phyloP scores from a whole-genome alignment of 1,140 invertebrate genomes.

The Drosophila ananassae region DNA sequence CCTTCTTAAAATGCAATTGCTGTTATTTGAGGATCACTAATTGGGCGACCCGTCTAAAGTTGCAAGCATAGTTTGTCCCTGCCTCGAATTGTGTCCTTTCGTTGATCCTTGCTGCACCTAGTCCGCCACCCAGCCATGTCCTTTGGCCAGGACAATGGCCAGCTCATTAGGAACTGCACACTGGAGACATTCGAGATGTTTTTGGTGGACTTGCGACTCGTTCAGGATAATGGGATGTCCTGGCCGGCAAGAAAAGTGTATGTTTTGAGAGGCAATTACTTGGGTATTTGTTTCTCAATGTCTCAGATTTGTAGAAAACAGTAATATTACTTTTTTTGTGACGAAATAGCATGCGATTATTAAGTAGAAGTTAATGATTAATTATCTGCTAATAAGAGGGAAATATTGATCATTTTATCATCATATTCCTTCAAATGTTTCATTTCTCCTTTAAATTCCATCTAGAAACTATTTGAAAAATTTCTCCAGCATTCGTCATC shows the following conservation, averaged over 20 bases:
- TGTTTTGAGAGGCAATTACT: slow-evolving; percentile 42
- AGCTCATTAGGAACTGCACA: slow-evolving; percentile 38
- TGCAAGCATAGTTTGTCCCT: slow-evolving; percentile 65
- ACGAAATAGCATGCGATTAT: too few species aligned
- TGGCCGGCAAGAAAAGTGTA: not conserved
- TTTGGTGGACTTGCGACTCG: slow-evolving; percentile 14
- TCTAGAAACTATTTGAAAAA: too few species aligned
- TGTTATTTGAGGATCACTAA: slow-evolving; percentile 78
- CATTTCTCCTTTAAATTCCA: too few species aligned
- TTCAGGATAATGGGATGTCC: slow-evolving; percentile 1
- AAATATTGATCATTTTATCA: too few species aligned
- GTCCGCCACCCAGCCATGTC: not conserved
- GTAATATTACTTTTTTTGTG: too few species aligned
- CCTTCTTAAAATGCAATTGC: slow-evolving; percentile 1
- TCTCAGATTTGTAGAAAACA: not conserved
- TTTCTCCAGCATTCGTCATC: too few species aligned
- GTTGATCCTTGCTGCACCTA: not conserved
- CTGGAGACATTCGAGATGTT: slow-evolving; percentile 46
- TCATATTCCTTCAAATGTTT: too few species aligned
- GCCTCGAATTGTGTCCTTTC: slow-evolving; percentile 32
- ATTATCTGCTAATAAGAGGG: too few species aligned
- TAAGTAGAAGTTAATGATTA: too few species aligned
- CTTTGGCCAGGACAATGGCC: slow-evolving; percentile 38
- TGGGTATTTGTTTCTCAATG: slow-evolving; percentile 1
- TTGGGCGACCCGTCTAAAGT: slow-evolving; percentile 67